Evolutionary conservation across 2,888 invertebrate genomes (phyloP), one percentile per base, ranked within the genome.

Genomic region (Orchesella flavescens): DNA sequence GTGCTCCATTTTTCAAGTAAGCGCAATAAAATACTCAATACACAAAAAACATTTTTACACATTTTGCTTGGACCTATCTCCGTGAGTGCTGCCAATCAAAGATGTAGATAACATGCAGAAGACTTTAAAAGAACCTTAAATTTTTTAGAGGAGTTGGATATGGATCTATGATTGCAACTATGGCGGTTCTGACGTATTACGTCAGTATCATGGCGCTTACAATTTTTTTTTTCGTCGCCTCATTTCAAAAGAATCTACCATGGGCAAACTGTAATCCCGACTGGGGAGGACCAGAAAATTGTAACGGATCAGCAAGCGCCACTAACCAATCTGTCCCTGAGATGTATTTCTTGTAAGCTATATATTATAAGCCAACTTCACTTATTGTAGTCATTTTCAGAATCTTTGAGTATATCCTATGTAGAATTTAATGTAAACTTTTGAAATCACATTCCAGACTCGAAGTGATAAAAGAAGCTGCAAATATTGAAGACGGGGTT

Each of bases 131-230:
- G n/a, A n/a, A n/a, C n/a, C n/a, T n/a, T n/a, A n/a, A n/a, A n/a
- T n/a, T n/a, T n/a, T n/a, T n/a, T n/a, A n/a, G n/a, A 89, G 90
- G 90, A 68, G 88, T 92, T 53, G 92, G 92, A 17, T 91, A 91
- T 81, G 91, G 91, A 3, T 91, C 91, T 84, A 89, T 90, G 15
- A 88, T 91, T 13, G 90, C 90, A 1, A 90, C 90, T 10, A 89
- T 89, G 19, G 93, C 92, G 87, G 93, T 95, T 13, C 92, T 94
- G 0, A 93, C 94, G 0, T 95, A 95, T 90, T 95, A 95, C 89
- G 94, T 94, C 72, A 93, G 94, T 0, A 91, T 95, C 69, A 93
- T 95, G 91, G 94, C 94, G 0, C 89, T 95, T 46, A 94, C 94
- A 15, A 88, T 95, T 12, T 94, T 93, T 90, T 96, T 95, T 90